Evolutionary conservation across 2,888 invertebrate genomes (phyloP).

Genomic region (Phyto melanocephala): DNA sequence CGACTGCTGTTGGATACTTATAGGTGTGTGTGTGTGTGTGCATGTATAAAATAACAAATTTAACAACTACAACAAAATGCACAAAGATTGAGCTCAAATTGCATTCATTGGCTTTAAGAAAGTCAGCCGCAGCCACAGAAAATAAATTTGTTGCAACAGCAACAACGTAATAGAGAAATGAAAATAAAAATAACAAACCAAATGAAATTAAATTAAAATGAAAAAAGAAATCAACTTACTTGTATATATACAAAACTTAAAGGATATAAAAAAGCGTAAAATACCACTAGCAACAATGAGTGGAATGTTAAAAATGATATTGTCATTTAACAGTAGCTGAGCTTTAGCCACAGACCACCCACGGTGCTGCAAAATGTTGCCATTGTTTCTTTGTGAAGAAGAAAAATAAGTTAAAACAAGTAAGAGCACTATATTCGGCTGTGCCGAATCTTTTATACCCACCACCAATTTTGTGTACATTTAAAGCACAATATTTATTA

Average conservation of each 20-base stretch:
- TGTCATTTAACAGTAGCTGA: constrained; percentile 18
- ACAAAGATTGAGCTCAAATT: constrained; percentile 35
- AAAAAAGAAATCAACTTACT: neutral
- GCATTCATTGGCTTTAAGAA: constrained; percentile 46
- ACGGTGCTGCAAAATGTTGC: neutral
- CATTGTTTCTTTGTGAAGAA: no score
- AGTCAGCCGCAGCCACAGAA: constrained; percentile 68
- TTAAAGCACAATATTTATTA: no score
- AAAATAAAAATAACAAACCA: neutral
- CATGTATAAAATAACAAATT: neutral
- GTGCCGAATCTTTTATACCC: no score
- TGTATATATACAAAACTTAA: no score
- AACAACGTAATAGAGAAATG: neutral
- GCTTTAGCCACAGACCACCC: neutral
- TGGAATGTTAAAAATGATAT: neutral
- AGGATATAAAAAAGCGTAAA: neutral
- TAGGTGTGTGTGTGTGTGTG: no score
- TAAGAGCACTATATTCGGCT: no score
- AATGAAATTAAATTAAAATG: constrained; percentile 21
- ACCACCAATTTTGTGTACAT: no score
- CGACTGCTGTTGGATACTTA: neutral
- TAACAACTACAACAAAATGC: neutral
- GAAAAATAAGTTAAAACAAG: no score
- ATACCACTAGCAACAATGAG: neutral
- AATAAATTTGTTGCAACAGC: constrained; percentile 83